Percentiles rank a stretch among this genome's conserved stretches.
Evolutionary conservation across 2,113 vertebrate species (phyloP).

Genomic region (Halichoeres trimaculatus): DNA sequence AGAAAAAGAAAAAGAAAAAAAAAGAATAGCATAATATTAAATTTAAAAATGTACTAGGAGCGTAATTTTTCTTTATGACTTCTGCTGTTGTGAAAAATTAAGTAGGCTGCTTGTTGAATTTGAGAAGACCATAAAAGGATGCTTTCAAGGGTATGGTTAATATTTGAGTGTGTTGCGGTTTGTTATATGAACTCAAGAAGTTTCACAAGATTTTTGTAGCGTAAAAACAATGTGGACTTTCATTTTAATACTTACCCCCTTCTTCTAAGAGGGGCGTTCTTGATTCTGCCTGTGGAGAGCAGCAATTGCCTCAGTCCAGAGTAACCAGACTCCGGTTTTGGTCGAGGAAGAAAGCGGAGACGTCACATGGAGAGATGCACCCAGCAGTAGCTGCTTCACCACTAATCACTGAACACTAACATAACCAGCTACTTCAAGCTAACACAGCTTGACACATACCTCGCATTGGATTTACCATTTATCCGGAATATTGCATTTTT

Average conservation of each 20-base stretch:
- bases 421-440: constrained; percentile 52
- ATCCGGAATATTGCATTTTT: constrained; percentile 7
- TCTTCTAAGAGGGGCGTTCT: not conserved
- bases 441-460: constrained; percentile 42
- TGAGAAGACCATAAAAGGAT: too few species aligned
- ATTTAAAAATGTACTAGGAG: too few species aligned
- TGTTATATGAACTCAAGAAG: too few species aligned
- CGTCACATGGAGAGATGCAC: constrained; percentile 65
- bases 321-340: constrained; percentile 3
- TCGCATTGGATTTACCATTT: constrained; percentile 14
- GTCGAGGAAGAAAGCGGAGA: constrained; percentile 66
- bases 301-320: constrained; percentile 14
- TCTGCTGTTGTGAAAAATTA: too few species aligned
- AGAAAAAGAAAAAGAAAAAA: too few species aligned
- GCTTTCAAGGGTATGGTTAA: too few species aligned
- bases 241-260: not conserved
- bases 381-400: constrained; percentile 60
- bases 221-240: not conserved
- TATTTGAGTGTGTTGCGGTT: too few species aligned
- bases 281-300: constrained; percentile 60
- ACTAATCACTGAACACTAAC: constrained; percentile 65
- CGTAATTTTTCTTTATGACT: too few species aligned
- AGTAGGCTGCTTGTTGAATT: too few species aligned
- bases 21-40: too few species aligned
- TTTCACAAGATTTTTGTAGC: too few species aligned